A percentile compares a stretch with the other conserved stretches of the same genome.
Conservation (phyloP, 1,140 invertebrate genomes). For the Amyelois transitella region DNA sequence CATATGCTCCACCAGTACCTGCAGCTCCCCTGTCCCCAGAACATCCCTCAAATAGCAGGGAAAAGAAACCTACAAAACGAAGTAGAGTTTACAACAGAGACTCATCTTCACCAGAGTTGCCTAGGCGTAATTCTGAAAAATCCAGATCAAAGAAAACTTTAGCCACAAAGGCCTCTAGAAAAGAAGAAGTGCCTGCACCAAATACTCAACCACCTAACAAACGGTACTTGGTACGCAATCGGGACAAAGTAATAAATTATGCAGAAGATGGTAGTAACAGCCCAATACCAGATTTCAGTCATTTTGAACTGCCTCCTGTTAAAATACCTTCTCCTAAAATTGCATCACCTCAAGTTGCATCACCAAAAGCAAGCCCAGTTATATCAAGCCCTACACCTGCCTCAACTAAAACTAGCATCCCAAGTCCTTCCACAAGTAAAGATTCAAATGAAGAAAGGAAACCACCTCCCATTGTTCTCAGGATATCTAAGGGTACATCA, state of each 20-base stretch:
- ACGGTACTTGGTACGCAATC: conserved; percentile 64
- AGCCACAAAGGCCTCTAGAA: conserved; percentile 64
- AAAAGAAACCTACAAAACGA: conserved; percentile 59
- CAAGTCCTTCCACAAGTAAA: conserved; percentile 67
- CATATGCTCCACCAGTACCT: conserved; percentile 66
- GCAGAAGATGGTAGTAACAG: conserved; percentile 72
- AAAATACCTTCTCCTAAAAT: conserved; percentile 11
- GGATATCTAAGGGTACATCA: conserved; percentile 79
- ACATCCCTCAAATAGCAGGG: conserved; percentile 74
- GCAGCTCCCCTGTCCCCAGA: conserved; percentile 76
- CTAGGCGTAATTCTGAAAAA: conserved; percentile 62
- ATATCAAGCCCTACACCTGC: conserved; percentile 56
- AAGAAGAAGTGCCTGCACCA: conserved; percentile 52
- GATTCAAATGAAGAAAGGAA: conserved; percentile 61
- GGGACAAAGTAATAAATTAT: conserved; percentile 72
- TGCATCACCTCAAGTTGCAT: conserved; percentile 36
- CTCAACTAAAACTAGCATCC: conserved; percentile 49
- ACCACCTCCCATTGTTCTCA: conserved; percentile 76
- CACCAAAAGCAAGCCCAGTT: conserved; percentile 69
- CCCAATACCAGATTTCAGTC: conserved; percentile 60
- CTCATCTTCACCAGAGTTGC: conserved; percentile 65
- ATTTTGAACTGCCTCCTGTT: conserved; percentile 41
- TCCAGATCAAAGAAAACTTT: conserved; percentile 61
- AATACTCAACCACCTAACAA: conserved; percentile 68
- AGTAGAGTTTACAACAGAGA: conserved; percentile 57